These are phyloP conservation scores for Sarcophaga rosellei DNA, from an alignment of 2,888 invertebrate genomes.

Conservation along the genomic window DNA sequence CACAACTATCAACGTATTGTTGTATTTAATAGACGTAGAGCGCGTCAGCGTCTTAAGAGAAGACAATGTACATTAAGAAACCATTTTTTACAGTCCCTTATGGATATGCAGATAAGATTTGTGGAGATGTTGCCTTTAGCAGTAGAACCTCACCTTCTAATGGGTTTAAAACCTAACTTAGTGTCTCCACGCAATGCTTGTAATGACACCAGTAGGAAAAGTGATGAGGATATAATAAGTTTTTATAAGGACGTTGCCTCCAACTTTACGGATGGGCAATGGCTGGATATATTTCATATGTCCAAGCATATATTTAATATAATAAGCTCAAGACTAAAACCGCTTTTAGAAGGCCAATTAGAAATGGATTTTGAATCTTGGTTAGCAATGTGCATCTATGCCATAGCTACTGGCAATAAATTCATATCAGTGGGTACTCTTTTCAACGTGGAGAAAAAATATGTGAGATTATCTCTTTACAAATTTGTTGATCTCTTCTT, in stretches of 20 bases:
- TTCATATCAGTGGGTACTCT: constrained; percentile 75
- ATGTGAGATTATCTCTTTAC: constrained; percentile 76
- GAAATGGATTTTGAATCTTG: constrained; percentile 74
- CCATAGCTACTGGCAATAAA: constrained; percentile 77
- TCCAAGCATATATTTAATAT: constrained; percentile 74
- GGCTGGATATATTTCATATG: constrained; percentile 77
- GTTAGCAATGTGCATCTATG: constrained; percentile 76
- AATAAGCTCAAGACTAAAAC: constrained; percentile 73
- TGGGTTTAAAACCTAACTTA: background rate
- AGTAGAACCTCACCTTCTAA: constrained; percentile 39
- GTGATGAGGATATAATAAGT: background rate
- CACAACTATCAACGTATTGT: constrained; percentile 75
- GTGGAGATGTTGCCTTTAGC: constrained; percentile 73
- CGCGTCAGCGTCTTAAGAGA: constrained; percentile 73
- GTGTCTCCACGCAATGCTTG: background rate
- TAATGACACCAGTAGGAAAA: background rate
- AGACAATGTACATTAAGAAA: constrained; percentile 73
- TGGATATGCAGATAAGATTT: constrained; percentile 76
- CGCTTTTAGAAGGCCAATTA: constrained; percentile 69
- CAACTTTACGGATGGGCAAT: constrained; percentile 72
- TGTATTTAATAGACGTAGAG: constrained; percentile 74
- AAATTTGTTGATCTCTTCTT: constrained; percentile 76
- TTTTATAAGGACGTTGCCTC: constrained; percentile 73
- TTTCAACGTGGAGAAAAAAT: constrained; percentile 75
- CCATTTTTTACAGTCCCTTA: constrained; percentile 76